phyloP scores from a whole-genome alignment of 2,797 vertebrate species.

The Eurystomus glaucurus region DNA sequence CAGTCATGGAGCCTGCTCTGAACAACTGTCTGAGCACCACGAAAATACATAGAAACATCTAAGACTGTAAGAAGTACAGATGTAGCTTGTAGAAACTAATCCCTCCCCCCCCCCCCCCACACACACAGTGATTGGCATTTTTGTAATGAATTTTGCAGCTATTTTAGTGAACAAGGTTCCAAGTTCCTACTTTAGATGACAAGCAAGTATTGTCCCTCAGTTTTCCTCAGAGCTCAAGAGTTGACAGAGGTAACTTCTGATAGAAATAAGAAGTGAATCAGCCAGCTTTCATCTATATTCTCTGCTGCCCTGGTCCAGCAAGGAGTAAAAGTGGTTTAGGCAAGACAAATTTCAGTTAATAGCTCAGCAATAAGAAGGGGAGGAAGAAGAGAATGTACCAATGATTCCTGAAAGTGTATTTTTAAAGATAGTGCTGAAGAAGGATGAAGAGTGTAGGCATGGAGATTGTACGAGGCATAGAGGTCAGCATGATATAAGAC shows the following conservation, averaged over 20 bases:
- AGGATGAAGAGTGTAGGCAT: not conserved
- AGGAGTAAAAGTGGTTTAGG: not conserved
- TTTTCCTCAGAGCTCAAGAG: not conserved
- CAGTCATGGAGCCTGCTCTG: not conserved
- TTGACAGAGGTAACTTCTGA: slow-evolving; percentile 3
- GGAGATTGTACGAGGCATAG: slow-evolving; percentile 30
- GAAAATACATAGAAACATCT: not conserved
- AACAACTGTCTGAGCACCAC: not conserved
- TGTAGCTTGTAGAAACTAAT: not conserved
- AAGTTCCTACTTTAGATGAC: not conserved
- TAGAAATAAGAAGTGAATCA: not conserved
- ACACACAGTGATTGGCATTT: not conserved
- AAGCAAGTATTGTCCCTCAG: not conserved
- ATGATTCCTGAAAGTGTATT: slow-evolving; percentile 14
- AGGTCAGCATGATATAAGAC: slow-evolving; percentile 45
- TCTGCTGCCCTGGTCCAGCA: not conserved
- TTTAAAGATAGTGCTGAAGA: slow-evolving; percentile 35
- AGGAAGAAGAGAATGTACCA: not conserved
- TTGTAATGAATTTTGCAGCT: not conserved
- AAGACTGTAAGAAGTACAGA: not conserved
- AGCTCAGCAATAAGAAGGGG: not conserved
- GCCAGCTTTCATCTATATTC: not conserved
- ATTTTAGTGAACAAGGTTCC: not conserved
- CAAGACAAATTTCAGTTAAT: slow-evolving; percentile 54
- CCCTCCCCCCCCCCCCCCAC: accelerated